phyloP scores from a whole-genome alignment of 2,888 invertebrate genomes.

The Leucophenga maculata region DNA sequence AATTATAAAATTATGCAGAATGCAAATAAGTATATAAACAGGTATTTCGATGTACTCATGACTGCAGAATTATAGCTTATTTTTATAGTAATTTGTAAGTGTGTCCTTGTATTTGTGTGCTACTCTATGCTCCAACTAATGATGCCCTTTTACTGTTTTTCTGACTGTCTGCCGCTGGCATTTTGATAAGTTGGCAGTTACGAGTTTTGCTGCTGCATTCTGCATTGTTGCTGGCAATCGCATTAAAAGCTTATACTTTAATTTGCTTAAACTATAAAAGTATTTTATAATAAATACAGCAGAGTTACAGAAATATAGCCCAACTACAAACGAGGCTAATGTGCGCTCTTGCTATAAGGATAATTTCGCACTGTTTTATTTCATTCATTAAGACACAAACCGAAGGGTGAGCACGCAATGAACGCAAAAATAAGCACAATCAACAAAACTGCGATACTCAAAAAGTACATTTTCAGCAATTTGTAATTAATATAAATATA shows the following conservation, averaged over 20 bases:
- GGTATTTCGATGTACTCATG: too few relatives aligned
- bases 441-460: background rate
- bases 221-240: background rate
- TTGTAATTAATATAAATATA: slow-evolving; percentile 9
- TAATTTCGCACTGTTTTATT: background rate
- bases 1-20: too few relatives aligned
- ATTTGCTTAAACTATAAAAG: background rate
- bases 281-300: background rate
- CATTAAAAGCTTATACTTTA: background rate
- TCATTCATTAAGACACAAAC: slow-evolving; percentile 8
- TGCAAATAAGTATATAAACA: too few relatives aligned
- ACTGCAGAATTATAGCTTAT: too few relatives aligned
- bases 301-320: too few relatives aligned
- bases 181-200: background rate
- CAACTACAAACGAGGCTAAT: too few relatives aligned
- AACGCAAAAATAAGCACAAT: background rate
- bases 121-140: background rate
- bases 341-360: too few relatives aligned
- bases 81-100: background rate
- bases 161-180: slow-evolving; percentile 4
- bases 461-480: slow-evolving; percentile 3
- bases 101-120: background rate
- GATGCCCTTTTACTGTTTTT: background rate
- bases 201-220: background rate
- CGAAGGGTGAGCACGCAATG: background rate